Evolutionary conservation across 2,888 invertebrate species (phyloP), one percentile per base, ranked within the genome.

Genomic region (Hipparchia semele): DNA sequence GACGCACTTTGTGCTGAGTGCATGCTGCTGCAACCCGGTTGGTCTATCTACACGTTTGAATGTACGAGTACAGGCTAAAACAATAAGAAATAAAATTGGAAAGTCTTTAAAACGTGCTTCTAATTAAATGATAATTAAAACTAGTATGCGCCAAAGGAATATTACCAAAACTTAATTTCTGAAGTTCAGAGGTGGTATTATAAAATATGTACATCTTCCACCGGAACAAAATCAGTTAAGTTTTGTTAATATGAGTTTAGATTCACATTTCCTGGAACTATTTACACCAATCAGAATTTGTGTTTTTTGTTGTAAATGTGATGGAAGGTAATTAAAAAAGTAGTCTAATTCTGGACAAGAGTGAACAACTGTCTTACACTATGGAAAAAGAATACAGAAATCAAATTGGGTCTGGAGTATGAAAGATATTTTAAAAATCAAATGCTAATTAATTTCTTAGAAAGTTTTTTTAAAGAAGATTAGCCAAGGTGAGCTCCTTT

Each of bases 21-120:
- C 91, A 92, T 92, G 91, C 87, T 86, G 85, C 85, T 83, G 88
- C 87, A 86, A 86, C 85, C 88, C 80, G 85, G 82, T 85, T 87
- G 78, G 84, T 74, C 86, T 89, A 88, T 88, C 90, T 90, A 90
- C 83, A 86, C 84, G 81, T 86, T 84, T 87, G 85, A 87, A 86
- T 83, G 82, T 83, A 87, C 80, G 86, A 81, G 82, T 83, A 87
- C 80, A 86, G 81, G 83, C 86, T 89, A 89, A 87, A 90, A 87
- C 80, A 84, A 83, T 81, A 78, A 81, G 78, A 84, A 82, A 80
- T 76, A 79, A 83, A 80, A 80, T 75, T 73, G 72, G 71, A 69
- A 74, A 60, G 73, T 67, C 70, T 49, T 65, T 69, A 76, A 72
- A 53, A 69, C 71, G 67, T 70, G 76, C 68, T 33, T 33, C 70